These are phyloP conservation scores for Tragelaphus buxtoni DNA, from an alignment of 2,113 vertebrate genomes.

Conservation along the genomic window DNA sequence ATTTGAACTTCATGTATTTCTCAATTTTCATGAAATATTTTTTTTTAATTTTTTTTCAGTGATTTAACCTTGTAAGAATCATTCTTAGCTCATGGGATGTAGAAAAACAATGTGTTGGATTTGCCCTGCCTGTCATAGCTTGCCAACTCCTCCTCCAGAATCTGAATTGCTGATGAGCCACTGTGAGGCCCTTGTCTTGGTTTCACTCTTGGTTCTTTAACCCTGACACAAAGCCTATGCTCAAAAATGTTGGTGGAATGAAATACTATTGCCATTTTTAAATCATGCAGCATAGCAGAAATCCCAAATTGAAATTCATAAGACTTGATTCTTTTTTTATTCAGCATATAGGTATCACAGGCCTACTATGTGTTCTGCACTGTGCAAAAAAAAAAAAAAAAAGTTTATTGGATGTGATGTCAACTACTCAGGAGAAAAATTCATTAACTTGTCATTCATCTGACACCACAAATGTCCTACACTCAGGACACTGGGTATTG, in stretches of 20 bases:
- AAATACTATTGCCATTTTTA: neutral
- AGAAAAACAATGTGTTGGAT: neutral
- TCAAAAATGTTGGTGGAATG: neutral
- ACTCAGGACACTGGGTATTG: conserved; percentile 43
- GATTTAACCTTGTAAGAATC: neutral
- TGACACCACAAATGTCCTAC: conserved; percentile 19
- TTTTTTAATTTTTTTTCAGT: neutral
- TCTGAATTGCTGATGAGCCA: neutral
- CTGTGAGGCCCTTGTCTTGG: neutral
- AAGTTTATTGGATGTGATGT: neutral
- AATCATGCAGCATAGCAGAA: neutral
- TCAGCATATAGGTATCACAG: neutral
- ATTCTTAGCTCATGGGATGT: neutral
- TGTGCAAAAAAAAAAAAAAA: neutral
- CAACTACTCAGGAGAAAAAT: conserved; percentile 34
- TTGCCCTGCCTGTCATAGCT: neutral
- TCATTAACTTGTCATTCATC: conserved; percentile 49
- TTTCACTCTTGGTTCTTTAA: conserved; percentile 28
- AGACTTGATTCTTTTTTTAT: neutral
- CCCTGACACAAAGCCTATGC: neutral
- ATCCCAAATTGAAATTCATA: neutral
- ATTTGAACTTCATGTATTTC: neutral
- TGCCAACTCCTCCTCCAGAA: neutral
- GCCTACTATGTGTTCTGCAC: conserved; percentile 8
- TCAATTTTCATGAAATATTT: neutral